Base-by-base conservation (phyloP, 2,113 vertebrate species). In the Tetraodon nigroviridis region DNA sequence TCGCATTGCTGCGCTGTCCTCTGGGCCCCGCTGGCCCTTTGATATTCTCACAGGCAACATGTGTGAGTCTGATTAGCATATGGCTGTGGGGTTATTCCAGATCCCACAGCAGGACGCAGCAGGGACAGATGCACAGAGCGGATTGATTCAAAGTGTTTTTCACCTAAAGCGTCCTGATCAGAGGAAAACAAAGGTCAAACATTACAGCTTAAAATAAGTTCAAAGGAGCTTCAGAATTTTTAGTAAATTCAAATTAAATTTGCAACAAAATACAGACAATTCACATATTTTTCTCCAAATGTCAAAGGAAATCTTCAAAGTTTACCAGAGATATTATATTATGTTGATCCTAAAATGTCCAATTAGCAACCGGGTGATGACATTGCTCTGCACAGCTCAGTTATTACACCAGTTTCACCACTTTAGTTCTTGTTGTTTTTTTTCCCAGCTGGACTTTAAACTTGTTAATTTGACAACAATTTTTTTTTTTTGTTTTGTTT, bases 31-130 rank as follows among this genome's bases (percentile, higher is more conserved):
- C 51, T 63, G 62, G 78, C 58, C 71, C 71, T 60, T 82, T 83
- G 75, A 84, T 80, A 79, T 73, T 76, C 75, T 86, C 69, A 57
- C 78, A 78, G 74, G 76, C 58, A 47, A 83, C 84, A 87, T 84
- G 77, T 87, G 75, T 69, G 75, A 59, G 71, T 62, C 61, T 65
- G 62, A 79, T 85, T 84, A 84, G 76, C 85, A 82, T 86, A 85
- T 85, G 85, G 84, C 68, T 67, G 47, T 46, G 65, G 71, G 78
- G 76, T 82, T 67, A 61, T 69, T 70, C 73, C 67, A 69, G 65
- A 73, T 61, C 68, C 66, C 65, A 42, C 74, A 79, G 81, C 76
- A 74, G 75, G 76, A 61, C 54, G 49, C 48, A 61, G 64, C 58
- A 6, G 50, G 55, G 42, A 47, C 76, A 58, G 61, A 75, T 67